phyloP scores from a whole-genome alignment of 2,113 vertebrate species.

The Cynocephalus volans region DNA sequence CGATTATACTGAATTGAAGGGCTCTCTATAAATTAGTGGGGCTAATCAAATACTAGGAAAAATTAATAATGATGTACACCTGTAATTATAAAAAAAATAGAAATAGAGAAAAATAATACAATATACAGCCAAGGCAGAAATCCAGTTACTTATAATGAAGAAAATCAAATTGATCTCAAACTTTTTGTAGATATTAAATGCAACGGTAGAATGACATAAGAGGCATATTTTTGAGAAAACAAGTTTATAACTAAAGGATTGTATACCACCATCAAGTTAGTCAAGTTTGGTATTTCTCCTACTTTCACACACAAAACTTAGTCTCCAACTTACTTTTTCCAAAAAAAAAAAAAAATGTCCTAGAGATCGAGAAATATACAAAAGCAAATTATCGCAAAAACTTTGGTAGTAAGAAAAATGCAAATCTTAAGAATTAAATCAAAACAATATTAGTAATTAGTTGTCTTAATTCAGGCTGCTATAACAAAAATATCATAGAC shows the following conservation, averaged over 20 bases:
- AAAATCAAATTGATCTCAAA: not conserved
- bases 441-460: not conserved
- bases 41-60: not conserved
- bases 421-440: not conserved
- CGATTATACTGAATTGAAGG: not conserved
- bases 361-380: not conserved
- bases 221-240: not conserved
- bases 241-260: not conserved
- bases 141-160: not conserved
- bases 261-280: not conserved
- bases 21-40: not conserved
- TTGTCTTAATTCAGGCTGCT: no score
- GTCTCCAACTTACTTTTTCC: not conserved
- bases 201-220: slow-evolving; percentile 14
- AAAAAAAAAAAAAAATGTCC: not conserved
- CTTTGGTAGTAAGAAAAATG: slow-evolving; percentile 15
- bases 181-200: slow-evolving; percentile 4
- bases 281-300: not conserved
- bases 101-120: not conserved
- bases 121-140: not conserved
- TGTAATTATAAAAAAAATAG: not conserved
- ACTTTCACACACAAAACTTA: not conserved
- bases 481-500: no score
- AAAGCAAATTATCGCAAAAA: not conserved
- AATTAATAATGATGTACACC: not conserved